Evolutionary conservation across 35 echinoderm and acorn worm genomes (phyloP), one percentile per base, ranked within the genome.

Genomic region (Chiridota heheva): DNA sequence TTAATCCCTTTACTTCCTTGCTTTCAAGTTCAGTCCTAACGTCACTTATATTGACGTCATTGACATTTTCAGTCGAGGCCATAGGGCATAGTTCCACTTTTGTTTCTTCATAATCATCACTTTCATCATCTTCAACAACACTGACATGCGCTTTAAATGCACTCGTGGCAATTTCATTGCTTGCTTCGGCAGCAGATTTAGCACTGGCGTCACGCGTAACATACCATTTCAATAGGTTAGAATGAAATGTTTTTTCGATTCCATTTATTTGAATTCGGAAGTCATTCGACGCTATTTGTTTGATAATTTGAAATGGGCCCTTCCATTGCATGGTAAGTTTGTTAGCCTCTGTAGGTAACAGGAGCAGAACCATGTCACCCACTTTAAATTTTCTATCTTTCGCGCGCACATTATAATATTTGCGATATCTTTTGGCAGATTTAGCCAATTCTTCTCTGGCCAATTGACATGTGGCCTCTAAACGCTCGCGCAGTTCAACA

Each of bases 261-360:
- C 80, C 80, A 31, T 71, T 71, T 36, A 82, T 24, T 30, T 80
- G 18, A 20, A 64, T 38, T 22, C 77, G 20, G 40, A 47, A 82
- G 34, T 82, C 63, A 35, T 44, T 37, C 10, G 53, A 32, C 10
- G 55, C 51, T 38, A 80, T 20, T 42, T 35, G 56, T 44, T 44
- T 58, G 0, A 58, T 44, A 3, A 71, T 39, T 13, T 24, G 7
- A 70, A 58, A 71, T 5, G 81, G 84, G 32, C 79, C 79, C 66
- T 79, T 79, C 76, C 76, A 79, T 4, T 79, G 76, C 10, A 79
- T 7, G 20, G 63, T 49, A 18, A 79, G 42, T 45, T 81, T 81
- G 48, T 81, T 81, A 2, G 25, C 20, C 13, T 81, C 78, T 2
- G 78, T 81, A 2, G 78, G 78, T 5, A 81, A 44, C 26, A 81